These are phyloP conservation scores for Hucho hucho DNA, from an alignment of 2,113 vertebrate species.

Conservation along the genomic window DNA sequence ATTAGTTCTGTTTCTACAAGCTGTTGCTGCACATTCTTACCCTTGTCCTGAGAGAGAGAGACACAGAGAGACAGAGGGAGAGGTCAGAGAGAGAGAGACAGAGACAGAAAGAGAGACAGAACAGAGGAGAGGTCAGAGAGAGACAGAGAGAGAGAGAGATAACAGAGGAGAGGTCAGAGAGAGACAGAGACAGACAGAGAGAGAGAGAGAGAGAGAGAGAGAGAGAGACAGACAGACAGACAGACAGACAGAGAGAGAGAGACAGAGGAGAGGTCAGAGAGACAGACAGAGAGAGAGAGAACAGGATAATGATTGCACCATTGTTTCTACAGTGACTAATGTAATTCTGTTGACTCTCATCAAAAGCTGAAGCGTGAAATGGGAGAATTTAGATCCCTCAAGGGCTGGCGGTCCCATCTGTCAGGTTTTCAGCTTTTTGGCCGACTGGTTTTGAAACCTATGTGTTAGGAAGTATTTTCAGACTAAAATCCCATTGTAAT, in stretches of 20 bases:
- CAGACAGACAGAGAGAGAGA: no score
- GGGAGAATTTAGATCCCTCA: background rate
- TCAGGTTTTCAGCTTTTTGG: background rate
- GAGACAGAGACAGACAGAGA: no score
- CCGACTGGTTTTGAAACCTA: no score
- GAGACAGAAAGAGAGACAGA: no score
- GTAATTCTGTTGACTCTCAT: background rate
- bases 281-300: background rate
- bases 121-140: no score
- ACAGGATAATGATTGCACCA: background rate
- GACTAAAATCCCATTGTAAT: background rate
- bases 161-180: no score
- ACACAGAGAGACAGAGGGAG: no score
- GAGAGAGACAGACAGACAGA: no score
- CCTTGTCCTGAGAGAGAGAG: background rate
- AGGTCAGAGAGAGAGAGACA: no score
- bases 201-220: no score
- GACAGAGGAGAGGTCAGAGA: no score
- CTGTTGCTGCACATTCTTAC: slow-evolving; percentile 8
- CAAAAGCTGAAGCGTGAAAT: background rate
- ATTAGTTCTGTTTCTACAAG: background rate
- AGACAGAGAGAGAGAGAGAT: no score
- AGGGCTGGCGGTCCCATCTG: background rate
- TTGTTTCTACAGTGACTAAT: background rate
- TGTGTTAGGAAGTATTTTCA: background rate